Percentiles rank a stretch among this genome's conserved stretches.
These are phyloP conservation scores for Babylonia areolata DNA, from an alignment of 1,140 invertebrate species.

Conservation along the genomic window DNA sequence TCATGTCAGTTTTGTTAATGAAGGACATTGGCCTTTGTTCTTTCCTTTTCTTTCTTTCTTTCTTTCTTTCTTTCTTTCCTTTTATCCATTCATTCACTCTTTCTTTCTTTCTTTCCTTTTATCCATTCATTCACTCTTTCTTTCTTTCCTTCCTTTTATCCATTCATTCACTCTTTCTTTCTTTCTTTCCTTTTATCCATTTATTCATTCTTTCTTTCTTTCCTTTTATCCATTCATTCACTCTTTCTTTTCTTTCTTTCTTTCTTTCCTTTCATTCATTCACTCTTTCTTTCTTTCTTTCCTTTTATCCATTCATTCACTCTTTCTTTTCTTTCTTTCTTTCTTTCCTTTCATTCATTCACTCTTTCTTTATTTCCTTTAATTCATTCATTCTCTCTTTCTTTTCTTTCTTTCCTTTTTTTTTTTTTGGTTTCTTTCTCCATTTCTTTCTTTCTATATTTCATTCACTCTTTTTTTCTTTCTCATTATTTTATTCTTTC, in stretches of 20 bases:
- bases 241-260: conserved; percentile 3
- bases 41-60: not conserved
- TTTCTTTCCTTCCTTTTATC: conserved; percentile 19
- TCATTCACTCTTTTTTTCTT: no score
- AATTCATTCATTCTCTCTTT: not conserved
- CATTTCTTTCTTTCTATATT: not conserved
- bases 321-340: not conserved
- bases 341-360: not conserved
- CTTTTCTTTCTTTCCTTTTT: not conserved
- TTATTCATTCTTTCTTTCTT: conserved; percentile 11
- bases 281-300: not conserved
- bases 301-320: not conserved
- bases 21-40: not conserved
- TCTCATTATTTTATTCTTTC: no score
- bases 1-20: no score
- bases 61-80: not conserved
- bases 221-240: not conserved
- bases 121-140: not conserved
- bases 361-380: not conserved
- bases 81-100: not conserved
- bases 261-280: conserved; percentile 5
- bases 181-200: not conserved
- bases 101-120: not conserved
- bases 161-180: conserved; percentile 26
- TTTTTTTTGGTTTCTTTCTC: not conserved